phyloP scores from a whole-genome alignment of 92 coral and sea anemone species.

The Porites lobata region DNA sequence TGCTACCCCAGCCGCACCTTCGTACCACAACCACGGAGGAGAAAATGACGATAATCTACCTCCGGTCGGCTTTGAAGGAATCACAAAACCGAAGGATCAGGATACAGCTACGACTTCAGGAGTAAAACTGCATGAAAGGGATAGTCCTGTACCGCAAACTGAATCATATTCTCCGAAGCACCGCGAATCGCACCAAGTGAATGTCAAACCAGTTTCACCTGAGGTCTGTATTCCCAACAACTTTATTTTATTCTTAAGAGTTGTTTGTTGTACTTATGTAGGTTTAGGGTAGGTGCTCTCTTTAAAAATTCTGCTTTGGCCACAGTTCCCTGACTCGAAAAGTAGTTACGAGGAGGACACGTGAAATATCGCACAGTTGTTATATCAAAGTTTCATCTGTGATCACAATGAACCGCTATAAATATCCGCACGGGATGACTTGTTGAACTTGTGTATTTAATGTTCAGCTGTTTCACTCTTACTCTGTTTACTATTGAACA shows the following conservation, averaged over 20 bases:
- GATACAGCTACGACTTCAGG: constrained; percentile 62
- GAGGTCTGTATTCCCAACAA: constrained; percentile 4
- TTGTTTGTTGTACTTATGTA: neutral
- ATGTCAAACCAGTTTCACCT: neutral
- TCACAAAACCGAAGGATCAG: constrained; percentile 22
- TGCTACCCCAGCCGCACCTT: neutral
- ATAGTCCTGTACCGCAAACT: neutral
- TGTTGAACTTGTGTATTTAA: no score
- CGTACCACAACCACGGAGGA: constrained; percentile 37
- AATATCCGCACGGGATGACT: no score
- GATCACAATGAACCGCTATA: no score
- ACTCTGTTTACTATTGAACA: no score
- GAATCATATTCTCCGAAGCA: no score
- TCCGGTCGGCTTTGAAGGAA: constrained; percentile 80
- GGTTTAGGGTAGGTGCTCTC: neutral
- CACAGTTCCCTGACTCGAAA: neutral
- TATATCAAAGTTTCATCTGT: no score
- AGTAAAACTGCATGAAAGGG: constrained; percentile 25
- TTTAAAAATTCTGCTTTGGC: neutral
- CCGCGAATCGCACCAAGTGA: constrained; percentile 1
- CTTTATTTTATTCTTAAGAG: neutral
- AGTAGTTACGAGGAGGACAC: no score
- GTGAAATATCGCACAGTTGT: no score
- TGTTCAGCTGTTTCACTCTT: no score
- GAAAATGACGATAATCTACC: constrained; percentile 44